Evolutionary conservation across 1,140 invertebrate genomes (phyloP), one percentile per base, ranked within the genome.

Genomic region (Tetraneura akinire): DNA sequence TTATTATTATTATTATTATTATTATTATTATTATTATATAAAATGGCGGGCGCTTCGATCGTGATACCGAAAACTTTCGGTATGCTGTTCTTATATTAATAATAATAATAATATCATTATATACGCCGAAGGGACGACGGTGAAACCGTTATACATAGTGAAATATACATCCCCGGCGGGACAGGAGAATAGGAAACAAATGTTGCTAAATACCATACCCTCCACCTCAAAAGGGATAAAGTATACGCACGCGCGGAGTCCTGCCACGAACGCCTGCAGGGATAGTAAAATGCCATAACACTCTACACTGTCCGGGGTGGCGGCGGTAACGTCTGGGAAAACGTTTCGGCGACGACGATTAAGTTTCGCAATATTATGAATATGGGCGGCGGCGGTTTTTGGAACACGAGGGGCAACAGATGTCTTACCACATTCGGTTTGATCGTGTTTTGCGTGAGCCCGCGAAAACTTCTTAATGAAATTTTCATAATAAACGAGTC

Each of bases 381-480:
- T 57, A 42, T 74, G 42, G 51, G 57, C 73, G 51, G 1, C n/a
- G 42, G 21, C 14, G 73, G 53, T 76, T 57, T 37, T 57, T 57
- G 32, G 55, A 57, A 76, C 73, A 57, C 66, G 55, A 45, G 32
- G 51, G 71, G 73, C 73, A 76, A 76, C 73, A 76, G 73, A 76
- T 76, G 73, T 76, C 73, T n/a, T 18, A 68, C 37, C 66, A 42
- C 73, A 42, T 76, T 76, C 49, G 10, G 51, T 55, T 76, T 55
- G 73, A 76, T 76, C 53, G 51, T n/a, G 51, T 55, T 57, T 74
- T 42, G 51, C 51, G 73, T 57, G 73, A 29, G 14, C 18, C 73
- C 73, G 21, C 51, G 73, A 57, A 76, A 76, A 76, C 73, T 76
- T 76, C 73, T 76, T 55, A 76, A 76, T 76, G 73, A 76, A 76